Base-by-base conservation (phyloP, 2,797 vertebrate genomes). In the Diplodus puntazzo region DNA sequence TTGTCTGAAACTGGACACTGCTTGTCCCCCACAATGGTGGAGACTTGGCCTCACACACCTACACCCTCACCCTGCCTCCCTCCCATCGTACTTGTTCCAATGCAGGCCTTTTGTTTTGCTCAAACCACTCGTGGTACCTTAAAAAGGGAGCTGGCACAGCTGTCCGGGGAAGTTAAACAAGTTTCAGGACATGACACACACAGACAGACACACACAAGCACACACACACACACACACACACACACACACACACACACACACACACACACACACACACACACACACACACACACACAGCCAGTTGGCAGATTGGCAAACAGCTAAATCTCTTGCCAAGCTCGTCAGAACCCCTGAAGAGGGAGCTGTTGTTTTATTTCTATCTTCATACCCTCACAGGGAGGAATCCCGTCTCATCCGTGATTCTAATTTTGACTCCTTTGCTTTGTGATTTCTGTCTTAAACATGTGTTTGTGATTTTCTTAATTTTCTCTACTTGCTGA, bases 311-410 rank as follows among this genome's bases (percentile, higher is more conserved):
- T 83, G 87, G 89, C 82, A 67, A 65, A 69, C 50, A 30, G 80
- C 84, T 91, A 88, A 13, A 59, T 85, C 57, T 66, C 66, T 30
- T 61, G 63, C 87, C 79, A 78, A 77, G 57, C 82, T 75, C 78
- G 66, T 57, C 69, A 76, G 79, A 75, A 73, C 69, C 79, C 81
- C 87, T 83, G 82, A 88, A 88, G 88, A 89, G 86, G 92, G 90
- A 92, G 90, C 87, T 89, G 85, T 92, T 91, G 88, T 89, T 91
- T 86, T 80, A 80, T 59, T 79, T 75, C 55, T 70, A n/a, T 63
- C 50, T 68, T 43, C 43, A 16, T 14, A 34, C 49, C 48, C 43
- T 62, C 60, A 53, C 43, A 48, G 58, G 65, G 61, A 45, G 69
- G 71, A 64, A 83, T 70, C n/a, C 57, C 21, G 12, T n/a, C 43